Evolutionary conservation across 2,113 vertebrate species (phyloP).

Genomic region (Semnornis frantzii): DNA sequence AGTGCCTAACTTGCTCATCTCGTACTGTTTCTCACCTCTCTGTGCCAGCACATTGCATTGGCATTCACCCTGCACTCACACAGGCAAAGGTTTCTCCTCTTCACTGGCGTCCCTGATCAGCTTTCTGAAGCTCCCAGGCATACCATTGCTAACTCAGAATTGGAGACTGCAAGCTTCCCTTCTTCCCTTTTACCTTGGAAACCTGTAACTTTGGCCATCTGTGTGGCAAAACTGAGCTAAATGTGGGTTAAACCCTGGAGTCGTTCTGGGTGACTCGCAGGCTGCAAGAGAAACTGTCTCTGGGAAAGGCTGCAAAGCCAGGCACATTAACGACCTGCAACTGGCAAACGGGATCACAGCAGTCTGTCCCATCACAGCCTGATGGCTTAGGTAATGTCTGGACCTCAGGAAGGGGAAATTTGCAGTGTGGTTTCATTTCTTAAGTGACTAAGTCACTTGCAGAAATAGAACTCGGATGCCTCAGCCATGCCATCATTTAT

Average conservation of each 20-base stretch:
- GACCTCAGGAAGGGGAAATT: background rate
- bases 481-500: background rate
- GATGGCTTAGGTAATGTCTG: constrained; percentile 62
- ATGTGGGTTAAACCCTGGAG: background rate
- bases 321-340: background rate
- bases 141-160: background rate
- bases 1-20: background rate
- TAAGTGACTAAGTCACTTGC: constrained; percentile 8
- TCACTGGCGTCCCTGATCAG: background rate
- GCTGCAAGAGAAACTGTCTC: background rate
- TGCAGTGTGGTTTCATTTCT: background rate
- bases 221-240: background rate
- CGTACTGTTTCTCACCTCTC: background rate
- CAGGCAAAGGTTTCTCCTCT: background rate
- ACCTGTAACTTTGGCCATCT: background rate
- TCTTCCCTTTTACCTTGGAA: background rate
- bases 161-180: background rate
- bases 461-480: constrained; percentile 39
- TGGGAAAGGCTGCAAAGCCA: background rate
- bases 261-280: background rate
- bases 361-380: constrained; percentile 8
- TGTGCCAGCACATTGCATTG: background rate
- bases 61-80: background rate
- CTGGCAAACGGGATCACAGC: background rate
- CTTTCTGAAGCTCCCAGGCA: background rate